A percentile compares a stretch with the other conserved stretches of the same genome.
Evolutionary conservation across 2,113 vertebrate genomes (phyloP).

Genomic region (Cepphus grylle): DNA sequence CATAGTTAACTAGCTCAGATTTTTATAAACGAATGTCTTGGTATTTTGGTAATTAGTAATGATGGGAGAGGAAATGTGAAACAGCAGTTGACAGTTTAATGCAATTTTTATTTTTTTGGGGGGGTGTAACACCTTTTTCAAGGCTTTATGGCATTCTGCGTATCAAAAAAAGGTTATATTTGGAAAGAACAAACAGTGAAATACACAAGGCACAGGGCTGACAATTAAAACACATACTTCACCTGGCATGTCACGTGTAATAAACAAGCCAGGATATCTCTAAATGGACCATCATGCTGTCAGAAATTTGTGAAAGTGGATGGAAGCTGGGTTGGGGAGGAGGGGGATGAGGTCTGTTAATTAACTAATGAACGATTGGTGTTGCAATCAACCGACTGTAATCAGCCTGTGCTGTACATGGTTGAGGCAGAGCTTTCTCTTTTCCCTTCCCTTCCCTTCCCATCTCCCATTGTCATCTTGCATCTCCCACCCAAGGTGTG

Average conservation of each 20-base stretch:
- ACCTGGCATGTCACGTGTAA: neutral
- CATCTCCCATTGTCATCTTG: neutral
- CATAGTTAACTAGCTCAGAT: neutral
- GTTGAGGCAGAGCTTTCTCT: neutral
- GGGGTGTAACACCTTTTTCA: neutral
- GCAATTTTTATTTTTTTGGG: neutral
- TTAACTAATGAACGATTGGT: neutral
- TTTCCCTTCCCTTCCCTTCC: neutral
- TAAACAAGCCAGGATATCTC: neutral
- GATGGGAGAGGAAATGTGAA: constrained; percentile 37
- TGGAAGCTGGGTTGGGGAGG: neutral
- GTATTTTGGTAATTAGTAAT: constrained; percentile 52
- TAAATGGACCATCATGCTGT: constrained; percentile 7
- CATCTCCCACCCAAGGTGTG: neutral
- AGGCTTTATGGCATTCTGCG: neutral
- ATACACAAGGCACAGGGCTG: neutral
- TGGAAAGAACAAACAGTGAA: neutral
- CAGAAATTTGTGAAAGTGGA: neutral
- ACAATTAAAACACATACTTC: constrained; percentile 24
- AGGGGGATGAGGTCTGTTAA: neutral
- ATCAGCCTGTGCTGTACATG: neutral
- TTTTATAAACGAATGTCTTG: constrained; percentile 4
- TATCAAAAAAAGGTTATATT: neutral
- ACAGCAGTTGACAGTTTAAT: constrained; percentile 51
- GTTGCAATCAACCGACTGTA: neutral